These are phyloP conservation scores for Phrynocephalus vlangalii DNA, from an alignment of 2,797 vertebrate species.

Conservation along the genomic window DNA sequence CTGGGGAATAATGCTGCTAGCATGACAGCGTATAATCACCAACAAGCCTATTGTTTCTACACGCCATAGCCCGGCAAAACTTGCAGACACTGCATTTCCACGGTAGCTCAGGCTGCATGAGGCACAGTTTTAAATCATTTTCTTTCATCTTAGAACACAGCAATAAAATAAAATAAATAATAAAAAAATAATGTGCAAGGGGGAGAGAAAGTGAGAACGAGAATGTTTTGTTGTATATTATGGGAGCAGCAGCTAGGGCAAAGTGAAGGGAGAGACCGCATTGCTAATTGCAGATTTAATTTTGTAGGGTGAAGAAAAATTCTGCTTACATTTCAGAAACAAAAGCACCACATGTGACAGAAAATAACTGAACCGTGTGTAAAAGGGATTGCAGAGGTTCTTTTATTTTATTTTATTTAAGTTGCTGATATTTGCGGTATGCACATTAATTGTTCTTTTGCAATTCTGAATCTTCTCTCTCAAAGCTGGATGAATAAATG, in stretches of 20 bases:
- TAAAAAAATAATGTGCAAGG: neutral
- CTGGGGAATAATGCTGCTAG: slow-evolving; percentile 22
- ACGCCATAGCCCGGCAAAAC: neutral
- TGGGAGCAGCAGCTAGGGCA: neutral
- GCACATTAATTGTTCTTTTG: neutral
- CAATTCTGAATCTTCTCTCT: neutral
- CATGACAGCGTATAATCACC: slow-evolving; percentile 13
- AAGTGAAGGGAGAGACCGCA: neutral
- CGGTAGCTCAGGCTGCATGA: neutral
- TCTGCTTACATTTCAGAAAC: slow-evolving; percentile 29
- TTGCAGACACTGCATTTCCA: slow-evolving; percentile 8
- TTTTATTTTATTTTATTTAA: neutral
- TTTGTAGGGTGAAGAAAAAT: slow-evolving; percentile 22
- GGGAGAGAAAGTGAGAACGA: neutral
- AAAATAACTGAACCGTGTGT: neutral
- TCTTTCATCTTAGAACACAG: slow-evolving; percentile 7
- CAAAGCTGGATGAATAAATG: neutral
- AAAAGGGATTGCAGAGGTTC: neutral
- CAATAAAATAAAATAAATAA: neutral
- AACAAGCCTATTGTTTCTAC: slow-evolving; percentile 25
- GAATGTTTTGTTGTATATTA: neutral
- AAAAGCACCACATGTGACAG: neutral
- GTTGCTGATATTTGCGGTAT: neutral
- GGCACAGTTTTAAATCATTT: slow-evolving; percentile 10
- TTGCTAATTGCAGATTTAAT: slow-evolving; percentile 27